Evolutionary conservation across 2,797 vertebrate genomes (phyloP), one percentile per base, ranked within the genome.

Genomic region (Petrocephalus schoutedeni): DNA sequence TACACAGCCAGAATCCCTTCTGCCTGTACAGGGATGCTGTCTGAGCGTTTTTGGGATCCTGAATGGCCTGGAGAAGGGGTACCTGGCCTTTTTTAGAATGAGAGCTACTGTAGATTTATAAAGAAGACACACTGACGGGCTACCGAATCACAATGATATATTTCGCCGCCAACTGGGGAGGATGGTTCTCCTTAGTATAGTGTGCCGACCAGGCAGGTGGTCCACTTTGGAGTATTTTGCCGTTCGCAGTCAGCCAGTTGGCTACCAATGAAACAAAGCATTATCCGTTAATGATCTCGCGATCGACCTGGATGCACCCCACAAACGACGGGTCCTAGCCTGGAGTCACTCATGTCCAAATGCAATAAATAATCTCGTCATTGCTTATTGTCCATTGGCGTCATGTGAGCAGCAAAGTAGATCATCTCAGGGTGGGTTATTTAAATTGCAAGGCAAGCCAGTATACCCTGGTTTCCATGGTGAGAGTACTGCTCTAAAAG

Each of bases 391-490:
- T 3, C 5, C 6, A 32, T 56, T 9, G 67, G 51, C 6, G n/a
- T 77, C 53, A 85, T 32, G 23, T 56, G 64, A 71, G 28, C 64
- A 71, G 28, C 64, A 36, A 77, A 45, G 36, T 14, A 45, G 71
- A 19, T 77, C 56, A 16, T 36, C 16, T 28, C 84, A 16, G 23
- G 84, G 56, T 58, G 23, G 84, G 28, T 54, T 58, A 58, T 54
- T 86, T 59, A 21, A 86, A 59, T 59, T 86, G 23, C 53, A 58
- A 16, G 28, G 10, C 84, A 41, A 85, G 54, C 56, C 84, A 19
- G 56, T 41, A 56, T n/a, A 59, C 14, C 56, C 56, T 86, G 56
- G 84, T 58, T 86, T 86, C 56, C 84, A 86, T 86, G 84, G 84
- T n/a, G 84, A 86, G 56, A 28, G 21, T 59, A 10, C 84, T 58